Evolutionary conservation across 2,888 invertebrate species (phyloP).

Genomic region (Eulithis prunata): DNA sequence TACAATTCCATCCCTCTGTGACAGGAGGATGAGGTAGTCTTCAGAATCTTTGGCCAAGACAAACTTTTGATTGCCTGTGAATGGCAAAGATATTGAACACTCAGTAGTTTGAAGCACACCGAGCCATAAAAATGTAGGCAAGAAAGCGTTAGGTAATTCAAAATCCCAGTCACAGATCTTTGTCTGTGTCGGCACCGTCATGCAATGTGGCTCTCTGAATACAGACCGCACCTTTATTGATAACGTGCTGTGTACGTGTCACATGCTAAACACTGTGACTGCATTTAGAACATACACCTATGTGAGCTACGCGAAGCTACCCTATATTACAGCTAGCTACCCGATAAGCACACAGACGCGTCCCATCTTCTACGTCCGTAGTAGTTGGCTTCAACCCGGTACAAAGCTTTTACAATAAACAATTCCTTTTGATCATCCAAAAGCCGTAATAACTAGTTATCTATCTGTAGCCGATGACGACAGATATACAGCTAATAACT

Average conservation of each 20-base stretch:
- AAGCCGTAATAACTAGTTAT: not conserved
- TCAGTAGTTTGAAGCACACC: slow-evolving; percentile 69
- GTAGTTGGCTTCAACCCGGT: slow-evolving; percentile 35
- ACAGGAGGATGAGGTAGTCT: slow-evolving; percentile 15
- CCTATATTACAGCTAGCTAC: slow-evolving; percentile 57
- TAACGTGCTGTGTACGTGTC: slow-evolving; percentile 47
- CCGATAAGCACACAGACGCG: slow-evolving; percentile 68
- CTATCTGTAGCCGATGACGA: not conserved
- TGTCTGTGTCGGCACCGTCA: slow-evolving; percentile 50
- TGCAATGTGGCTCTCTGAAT: slow-evolving; percentile 71
- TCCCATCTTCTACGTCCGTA: slow-evolving; percentile 56
- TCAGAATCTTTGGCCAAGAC: slow-evolving; percentile 22
- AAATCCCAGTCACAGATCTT: slow-evolving; percentile 76
- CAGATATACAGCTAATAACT: not conserved
- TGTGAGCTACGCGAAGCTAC: slow-evolving; percentile 72
- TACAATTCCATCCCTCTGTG: slow-evolving; percentile 4
- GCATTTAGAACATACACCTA: slow-evolving; percentile 64
- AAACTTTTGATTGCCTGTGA: slow-evolving; percentile 1
- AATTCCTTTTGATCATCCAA: not conserved
- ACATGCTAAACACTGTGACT: slow-evolving; percentile 72
- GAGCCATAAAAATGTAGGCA: slow-evolving; percentile 78
- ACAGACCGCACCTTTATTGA: slow-evolving; percentile 55
- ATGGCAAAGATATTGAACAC: slow-evolving; percentile 15
- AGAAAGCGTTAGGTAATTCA: slow-evolving; percentile 77
- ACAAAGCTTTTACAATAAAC: slow-evolving; percentile 39